Evolutionary conservation across 2,797 vertebrate genomes (phyloP), one percentile per base, ranked within the genome.

Genomic region (Bucorvus abyssinicus): DNA sequence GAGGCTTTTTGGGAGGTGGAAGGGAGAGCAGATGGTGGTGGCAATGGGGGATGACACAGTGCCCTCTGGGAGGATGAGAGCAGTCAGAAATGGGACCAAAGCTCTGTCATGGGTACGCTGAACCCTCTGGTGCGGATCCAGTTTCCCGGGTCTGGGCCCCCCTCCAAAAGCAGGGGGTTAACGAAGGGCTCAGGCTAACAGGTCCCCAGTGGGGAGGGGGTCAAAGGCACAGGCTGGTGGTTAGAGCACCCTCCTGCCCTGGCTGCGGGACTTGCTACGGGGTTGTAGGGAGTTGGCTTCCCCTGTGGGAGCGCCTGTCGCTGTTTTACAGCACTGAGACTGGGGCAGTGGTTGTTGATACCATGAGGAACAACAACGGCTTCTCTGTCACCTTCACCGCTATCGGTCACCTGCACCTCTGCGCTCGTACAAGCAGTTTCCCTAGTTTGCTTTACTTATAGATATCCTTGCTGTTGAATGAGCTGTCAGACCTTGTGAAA

Each of bases 81-180:
- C 52, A 60, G 34, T 14, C 29, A 30, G 44, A 34, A 49, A 63
- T 7, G 15, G 52, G 30, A 60, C 63, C 47, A 83, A 40, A 91
- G 15, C 10, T 22, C 24, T 36, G 8, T 26, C n/a, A 2, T 2
- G 9, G 38, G 21, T 30, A n/a, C 14, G 23, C 50, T 59, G 44
- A 10, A 50, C 26, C 9, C 53, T 22, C 26, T 0, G 1, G 24
- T 14, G 45, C 30, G 57, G 55, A 17, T 50, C 18, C 13, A 2
- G 6, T n/a, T 63, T 76, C 49, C 24, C 32, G n/a, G 22, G 23
- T 2, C 2, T 5, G 15, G 10, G 14, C 40, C 3, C 27, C 10
- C 3, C 4, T 4, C 5, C 4, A 0, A 16, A 9, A 21, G 1
- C 6, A 36, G 11, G 12, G 34, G 13, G 4, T 8, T 14, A 32